Base-by-base conservation (phyloP, 2,888 invertebrate species). In the Eustalomyia histrio region DNA sequence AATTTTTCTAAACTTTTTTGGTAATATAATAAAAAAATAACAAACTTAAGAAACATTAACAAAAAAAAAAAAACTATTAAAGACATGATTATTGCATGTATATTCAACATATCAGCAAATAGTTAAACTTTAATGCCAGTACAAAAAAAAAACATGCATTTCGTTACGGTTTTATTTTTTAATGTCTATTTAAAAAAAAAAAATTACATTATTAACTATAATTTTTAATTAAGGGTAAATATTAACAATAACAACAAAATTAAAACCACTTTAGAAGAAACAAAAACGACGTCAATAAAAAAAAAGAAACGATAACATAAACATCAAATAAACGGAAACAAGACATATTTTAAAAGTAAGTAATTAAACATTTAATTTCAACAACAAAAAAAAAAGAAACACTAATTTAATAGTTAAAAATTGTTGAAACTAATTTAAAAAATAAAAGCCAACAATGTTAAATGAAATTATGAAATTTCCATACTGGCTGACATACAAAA, bases 131-230 rank as follows among this genome's bases (percentile, higher is more conserved):
- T 69, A n/a, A 33, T 52, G 29, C 72, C 63, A 17, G 21, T 24
- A 73, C 17, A 50, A n/a, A n/a, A n/a, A n/a, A n/a, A 71, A 29
- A 29, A 71, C 78, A 74, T 74, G 78, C 65, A 61, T 60, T 76
- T 74, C 55, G 76, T 74, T 81, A 78, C 71, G 67, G 74, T 78
- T 78, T 78, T 60, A 71, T 69, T 74, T 74, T 61, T 73, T 64
- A 72, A 68, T 53, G 10, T 60, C 57, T 76, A 17, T 18, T 64
- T 52, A n/a, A n/a, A n/a, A n/a, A n/a, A n/a, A n/a, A n/a, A n/a
- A n/a, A n/a, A n/a, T 17, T 55, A 39, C 10, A 52, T 24, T 65
- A 61, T 58, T 69, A 60, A 53, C 12, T 21, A 69, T 58, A 52
- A 5, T 24, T 16, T 55, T 60, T 57, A 69, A 71, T 63, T 52